Conservation (phyloP, 2,888 invertebrate genomes). For the Lymantria monacha region DNA sequence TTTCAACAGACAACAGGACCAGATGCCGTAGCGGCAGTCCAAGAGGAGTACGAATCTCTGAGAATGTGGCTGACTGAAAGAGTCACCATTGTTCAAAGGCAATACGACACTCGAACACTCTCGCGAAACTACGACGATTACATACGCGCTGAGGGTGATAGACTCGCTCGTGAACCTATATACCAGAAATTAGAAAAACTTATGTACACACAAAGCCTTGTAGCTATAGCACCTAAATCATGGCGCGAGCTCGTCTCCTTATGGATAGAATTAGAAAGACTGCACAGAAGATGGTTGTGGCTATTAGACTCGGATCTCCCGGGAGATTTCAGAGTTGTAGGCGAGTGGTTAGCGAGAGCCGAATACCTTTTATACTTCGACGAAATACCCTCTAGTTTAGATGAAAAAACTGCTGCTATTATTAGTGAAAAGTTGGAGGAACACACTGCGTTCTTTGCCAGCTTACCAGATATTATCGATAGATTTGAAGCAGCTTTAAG, state of each 20-base stretch:
- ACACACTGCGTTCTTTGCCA: constrained; percentile 94
- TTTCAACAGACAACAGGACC: constrained; percentile 83
- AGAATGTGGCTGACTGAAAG: constrained; percentile 91
- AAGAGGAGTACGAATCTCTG: constrained; percentile 90
- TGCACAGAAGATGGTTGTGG: constrained; percentile 94
- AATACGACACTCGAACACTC: constrained; percentile 88
- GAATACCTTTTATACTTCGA: constrained; percentile 91
- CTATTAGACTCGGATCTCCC: constrained; percentile 92
- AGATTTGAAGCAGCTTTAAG: constrained; percentile 89
- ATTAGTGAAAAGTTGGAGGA: constrained; percentile 94
- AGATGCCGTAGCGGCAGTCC: constrained; percentile 89
- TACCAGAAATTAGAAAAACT: constrained; percentile 91
- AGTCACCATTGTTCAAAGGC: constrained; percentile 88
- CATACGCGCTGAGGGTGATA: constrained; percentile 88
- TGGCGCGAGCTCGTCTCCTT: constrained; percentile 91
- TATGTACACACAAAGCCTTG: constrained; percentile 90
- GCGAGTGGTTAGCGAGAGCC: constrained; percentile 95
- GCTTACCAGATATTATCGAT: constrained; percentile 88
- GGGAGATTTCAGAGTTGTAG: constrained; percentile 92
- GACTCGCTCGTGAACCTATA: constrained; percentile 86
- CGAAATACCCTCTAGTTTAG: constrained; percentile 91
- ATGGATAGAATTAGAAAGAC: constrained; percentile 90
- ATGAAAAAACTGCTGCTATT: constrained; percentile 93
- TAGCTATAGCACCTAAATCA: constrained; percentile 91
- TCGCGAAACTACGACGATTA: constrained; percentile 92